phyloP scores from a whole-genome alignment of 2,888 invertebrate species.

The Lepidocyrtoides sp. region DNA sequence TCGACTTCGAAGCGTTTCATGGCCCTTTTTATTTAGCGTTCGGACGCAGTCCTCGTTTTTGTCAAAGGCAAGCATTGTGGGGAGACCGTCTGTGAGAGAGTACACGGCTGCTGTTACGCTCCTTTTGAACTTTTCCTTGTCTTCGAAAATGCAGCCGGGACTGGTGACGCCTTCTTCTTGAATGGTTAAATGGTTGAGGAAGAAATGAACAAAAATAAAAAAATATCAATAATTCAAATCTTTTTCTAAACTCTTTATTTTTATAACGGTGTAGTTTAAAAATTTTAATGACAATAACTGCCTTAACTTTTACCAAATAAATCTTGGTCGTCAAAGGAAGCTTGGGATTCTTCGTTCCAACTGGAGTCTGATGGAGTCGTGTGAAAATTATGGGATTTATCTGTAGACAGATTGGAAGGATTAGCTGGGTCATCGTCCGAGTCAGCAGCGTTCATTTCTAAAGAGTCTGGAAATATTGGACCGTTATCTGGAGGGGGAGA shows the following conservation, averaged over 20 bases:
- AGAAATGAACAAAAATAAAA: too few species aligned
- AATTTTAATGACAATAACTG: too few species aligned
- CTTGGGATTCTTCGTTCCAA: too few species aligned
- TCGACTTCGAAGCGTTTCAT: too few species aligned
- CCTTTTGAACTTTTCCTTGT: slow-evolving; percentile 77
- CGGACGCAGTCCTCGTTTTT: slow-evolving; percentile 75
- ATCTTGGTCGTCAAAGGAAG: background rate
- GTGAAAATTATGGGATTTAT: background rate
- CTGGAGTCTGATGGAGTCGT: too few species aligned
- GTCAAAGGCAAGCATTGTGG: slow-evolving; percentile 77
- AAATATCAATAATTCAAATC: background rate
- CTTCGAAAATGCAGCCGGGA: slow-evolving; percentile 76
- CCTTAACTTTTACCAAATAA: background rate
- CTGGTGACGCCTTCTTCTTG: slow-evolving; percentile 10
- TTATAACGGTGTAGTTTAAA: too few species aligned
- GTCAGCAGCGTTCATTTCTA: background rate
- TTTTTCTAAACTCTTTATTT: background rate
- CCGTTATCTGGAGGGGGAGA: background rate
- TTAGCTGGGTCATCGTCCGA: background rate
- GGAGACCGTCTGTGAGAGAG: slow-evolving; percentile 61
- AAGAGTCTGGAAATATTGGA: background rate
- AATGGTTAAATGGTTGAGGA: too few species aligned
- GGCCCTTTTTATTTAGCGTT: slow-evolving; percentile 76
- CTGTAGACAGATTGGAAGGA: background rate
- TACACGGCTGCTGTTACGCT: slow-evolving; percentile 73